Percentiles rank a stretch among this genome's conserved stretches.
Conservation (phyloP, 2,797 vertebrate species). For the Meda fulgida region DNA sequence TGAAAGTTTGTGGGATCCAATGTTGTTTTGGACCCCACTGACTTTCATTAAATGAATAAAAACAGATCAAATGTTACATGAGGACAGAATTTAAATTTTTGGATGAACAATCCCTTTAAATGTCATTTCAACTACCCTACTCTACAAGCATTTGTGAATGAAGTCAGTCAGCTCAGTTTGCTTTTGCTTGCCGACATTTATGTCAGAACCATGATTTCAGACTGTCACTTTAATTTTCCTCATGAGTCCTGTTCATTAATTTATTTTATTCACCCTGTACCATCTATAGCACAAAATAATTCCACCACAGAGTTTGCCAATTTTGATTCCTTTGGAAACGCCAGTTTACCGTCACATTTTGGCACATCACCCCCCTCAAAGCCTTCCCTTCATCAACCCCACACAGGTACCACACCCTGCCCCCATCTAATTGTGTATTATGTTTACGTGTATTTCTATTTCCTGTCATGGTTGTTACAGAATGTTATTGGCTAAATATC, state of each 20-base stretch:
- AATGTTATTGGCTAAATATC: neutral
- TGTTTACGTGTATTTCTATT: neutral
- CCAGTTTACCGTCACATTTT: constrained; percentile 92
- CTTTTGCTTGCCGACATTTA: neutral
- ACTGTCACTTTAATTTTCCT: neutral
- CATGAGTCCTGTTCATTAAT: constrained; percentile 66
- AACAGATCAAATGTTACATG: neutral
- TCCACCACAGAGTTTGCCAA: constrained; percentile 98
- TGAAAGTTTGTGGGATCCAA: neutral
- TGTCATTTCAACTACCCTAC: neutral
- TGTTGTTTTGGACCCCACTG: neutral
- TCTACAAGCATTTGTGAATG: neutral
- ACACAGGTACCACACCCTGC: constrained; percentile 80
- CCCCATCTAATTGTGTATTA: constrained; percentile 15
- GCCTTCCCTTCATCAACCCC: constrained; percentile 84
- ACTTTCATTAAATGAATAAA: neutral
- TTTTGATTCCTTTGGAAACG: constrained; percentile 98
- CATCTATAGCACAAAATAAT: constrained; percentile 91
- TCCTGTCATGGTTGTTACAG: neutral
- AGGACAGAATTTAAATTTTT: neutral
- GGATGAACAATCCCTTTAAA: constrained; percentile 1
- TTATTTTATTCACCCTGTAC: constrained; percentile 59
- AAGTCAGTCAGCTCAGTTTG: neutral
- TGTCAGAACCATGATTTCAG: constrained; percentile 20
- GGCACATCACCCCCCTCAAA: constrained; percentile 89